phyloP scores from a whole-genome alignment of 2,113 vertebrate species.

The Pseudorasbora parva region DNA sequence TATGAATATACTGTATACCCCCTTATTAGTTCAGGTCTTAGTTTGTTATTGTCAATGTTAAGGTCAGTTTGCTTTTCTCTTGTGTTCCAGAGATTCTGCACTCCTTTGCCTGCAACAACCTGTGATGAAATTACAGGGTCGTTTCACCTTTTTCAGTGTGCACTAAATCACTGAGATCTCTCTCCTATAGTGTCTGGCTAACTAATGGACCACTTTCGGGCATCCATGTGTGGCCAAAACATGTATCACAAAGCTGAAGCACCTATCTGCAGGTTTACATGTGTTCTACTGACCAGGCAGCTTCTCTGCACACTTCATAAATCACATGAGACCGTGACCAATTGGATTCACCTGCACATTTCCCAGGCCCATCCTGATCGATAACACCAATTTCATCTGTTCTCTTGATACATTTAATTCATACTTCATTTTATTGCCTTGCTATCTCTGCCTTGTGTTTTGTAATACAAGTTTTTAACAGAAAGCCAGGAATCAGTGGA shows the following conservation, averaged over 20 bases:
- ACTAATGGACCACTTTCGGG: background rate
- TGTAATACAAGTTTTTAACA: constrained; percentile 64
- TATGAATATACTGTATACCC: too few species aligned
- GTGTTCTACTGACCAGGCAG: background rate
- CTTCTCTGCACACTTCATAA: constrained; percentile 9
- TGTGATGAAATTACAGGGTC: background rate
- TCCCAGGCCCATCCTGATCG: constrained; percentile 24
- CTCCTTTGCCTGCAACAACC: too few species aligned
- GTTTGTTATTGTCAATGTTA: too few species aligned
- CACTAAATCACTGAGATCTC: background rate
- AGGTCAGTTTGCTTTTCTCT: too few species aligned
- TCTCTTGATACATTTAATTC: constrained; percentile 24
- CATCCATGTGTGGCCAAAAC: background rate
- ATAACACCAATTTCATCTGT: constrained; percentile 10
- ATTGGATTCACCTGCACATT: constrained; percentile 39
- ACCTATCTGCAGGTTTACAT: background rate
- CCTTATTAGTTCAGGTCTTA: too few species aligned
- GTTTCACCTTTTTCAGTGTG: background rate
- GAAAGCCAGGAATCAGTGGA: constrained; percentile 32
- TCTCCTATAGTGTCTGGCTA: background rate
- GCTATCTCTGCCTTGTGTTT: background rate
- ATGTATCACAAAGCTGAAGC: background rate
- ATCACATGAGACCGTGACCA: background rate
- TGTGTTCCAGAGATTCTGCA: too few species aligned
- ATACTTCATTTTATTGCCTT: background rate